Evolutionary conservation across 2,888 invertebrate species (phyloP), one percentile per base, ranked within the genome.

Genomic region (Aspidiotus destructor): DNA sequence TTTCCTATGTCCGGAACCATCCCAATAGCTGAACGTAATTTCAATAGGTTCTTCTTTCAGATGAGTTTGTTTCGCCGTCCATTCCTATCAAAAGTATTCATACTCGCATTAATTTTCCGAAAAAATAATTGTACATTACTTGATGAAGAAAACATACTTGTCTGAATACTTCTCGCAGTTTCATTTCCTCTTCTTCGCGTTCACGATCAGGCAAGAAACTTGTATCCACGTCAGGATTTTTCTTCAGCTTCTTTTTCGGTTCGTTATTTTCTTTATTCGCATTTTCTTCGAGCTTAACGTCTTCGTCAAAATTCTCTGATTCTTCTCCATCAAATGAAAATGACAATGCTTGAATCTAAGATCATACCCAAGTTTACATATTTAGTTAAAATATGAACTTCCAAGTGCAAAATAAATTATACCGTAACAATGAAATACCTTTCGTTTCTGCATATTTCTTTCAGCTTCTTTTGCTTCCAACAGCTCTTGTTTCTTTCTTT

Each of bases 11-110:
- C 98, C 98, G 0, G 97, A 97, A 7, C 99, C 99, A 78, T 99
- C 99, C 99, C 99, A 99, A 80, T 99, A 99, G 78, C 96, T 96
- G 82, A 96, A 92, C 1, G 97, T 97, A 52, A 99, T 94, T 69
- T 94, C 90, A 67, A 98, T 97, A 74, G 96, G 95, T 79, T 98
- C 96, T 77, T 92, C 93, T 78, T 98, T 99, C 0, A 99, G 82
- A 69, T 90, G 87, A 71, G 94, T 92, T 77, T 99, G 99, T 74
- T 95, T 94, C 77, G 86, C 88, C 8, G 89, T 91, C 99, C 99
- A 99, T 77, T 99, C 95, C 76, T 80, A 75, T 0, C 16, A 53
- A 52, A 44, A 8, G 6, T 3, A 44, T 44, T 17, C 6, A 41
- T 2, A 53, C 5, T 15, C 3, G 1, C 61, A 41, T 28, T 28